Evolutionary conservation across 2,797 vertebrate species (phyloP), one percentile per base, ranked within the genome.

Genomic region (Sarcophilus harrisii): DNA sequence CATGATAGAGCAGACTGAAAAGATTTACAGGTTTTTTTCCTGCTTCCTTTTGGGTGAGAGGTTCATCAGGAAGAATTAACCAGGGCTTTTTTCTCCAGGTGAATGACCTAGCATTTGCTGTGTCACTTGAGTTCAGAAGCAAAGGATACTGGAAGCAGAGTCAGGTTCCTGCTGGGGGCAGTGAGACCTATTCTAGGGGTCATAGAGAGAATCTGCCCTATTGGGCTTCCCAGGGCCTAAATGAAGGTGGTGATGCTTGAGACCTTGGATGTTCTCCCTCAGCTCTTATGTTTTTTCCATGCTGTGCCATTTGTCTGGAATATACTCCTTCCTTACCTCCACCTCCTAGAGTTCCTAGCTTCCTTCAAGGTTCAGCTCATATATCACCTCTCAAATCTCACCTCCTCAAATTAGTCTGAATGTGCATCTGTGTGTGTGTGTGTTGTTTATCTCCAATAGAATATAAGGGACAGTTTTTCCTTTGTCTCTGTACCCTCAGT

Each of bases 171-270:
- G 94, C 87, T 14, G 24, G 11, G 18, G 54, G 9, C 54, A 28
- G 3, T 0, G 16, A 29, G 21, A 57, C 14, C 14, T 0, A 27
- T 0, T 3, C 29, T 1, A 2, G 59, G 3, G 89, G 58, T 29
- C 87, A 49, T 5, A n/a, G 45, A 95, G 90, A 21, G 66, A 90
- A 90, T 45, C 29, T 92, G 32, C 18, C 12, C 9, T 45, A 11
- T 21, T 3, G 1, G 3, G 1, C 38, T 38, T 58, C 57, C 58
- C 11, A 3, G 87, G 45, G 0, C 8, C 1, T 4, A 92, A 3
- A 45, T 1, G 3, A 57, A 14, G 52, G 55, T 12, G 6, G 8
- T 1, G 28, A 12, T 4, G 62, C 4, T n/a, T 21, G 38, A 87
- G 24, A 9, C 27, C 16, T 89, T 4, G 0, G 29, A 87, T 91